Evolutionary conservation across 2,797 vertebrate species (phyloP).

Genomic region (Myotis myotis): DNA sequence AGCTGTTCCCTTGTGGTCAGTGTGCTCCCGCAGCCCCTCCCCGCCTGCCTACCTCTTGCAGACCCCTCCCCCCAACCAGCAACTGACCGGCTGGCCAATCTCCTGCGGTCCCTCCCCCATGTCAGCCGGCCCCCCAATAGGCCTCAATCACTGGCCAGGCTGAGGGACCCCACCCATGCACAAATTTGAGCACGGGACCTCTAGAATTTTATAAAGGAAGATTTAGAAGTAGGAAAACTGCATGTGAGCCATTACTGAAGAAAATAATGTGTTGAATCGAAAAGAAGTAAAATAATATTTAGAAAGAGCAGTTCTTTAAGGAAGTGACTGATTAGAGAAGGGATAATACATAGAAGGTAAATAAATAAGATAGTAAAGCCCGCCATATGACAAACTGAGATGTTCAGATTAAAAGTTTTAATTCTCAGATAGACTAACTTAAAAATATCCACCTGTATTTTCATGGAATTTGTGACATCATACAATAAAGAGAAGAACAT

Average conservation of each 20-base stretch:
- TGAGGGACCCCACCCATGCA: no score
- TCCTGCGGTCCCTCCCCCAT: no score
- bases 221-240: background rate
- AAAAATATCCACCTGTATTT: background rate
- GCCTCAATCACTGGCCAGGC: no score
- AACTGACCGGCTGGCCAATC: no score
- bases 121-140: no score
- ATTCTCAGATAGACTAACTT: background rate
- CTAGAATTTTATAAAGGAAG: background rate
- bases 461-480: conserved; percentile 45
- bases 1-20: no score
- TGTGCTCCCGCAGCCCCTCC: no score
- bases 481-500: conserved; percentile 32
- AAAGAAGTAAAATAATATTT: background rate
- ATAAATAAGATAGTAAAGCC: background rate
- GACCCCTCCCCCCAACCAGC: no score
- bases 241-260: background rate
- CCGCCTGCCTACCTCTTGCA: no score
- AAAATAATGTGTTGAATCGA: background rate
- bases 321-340: background rate
- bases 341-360: background rate
- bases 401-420: conserved; percentile 26
- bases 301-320: background rate
- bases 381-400: background rate
- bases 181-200: no score